Percentiles rank a stretch among this genome's conserved stretches.
These are phyloP conservation scores for Atta texana DNA, from an alignment of 1,140 invertebrate species.

Conservation along the genomic window DNA sequence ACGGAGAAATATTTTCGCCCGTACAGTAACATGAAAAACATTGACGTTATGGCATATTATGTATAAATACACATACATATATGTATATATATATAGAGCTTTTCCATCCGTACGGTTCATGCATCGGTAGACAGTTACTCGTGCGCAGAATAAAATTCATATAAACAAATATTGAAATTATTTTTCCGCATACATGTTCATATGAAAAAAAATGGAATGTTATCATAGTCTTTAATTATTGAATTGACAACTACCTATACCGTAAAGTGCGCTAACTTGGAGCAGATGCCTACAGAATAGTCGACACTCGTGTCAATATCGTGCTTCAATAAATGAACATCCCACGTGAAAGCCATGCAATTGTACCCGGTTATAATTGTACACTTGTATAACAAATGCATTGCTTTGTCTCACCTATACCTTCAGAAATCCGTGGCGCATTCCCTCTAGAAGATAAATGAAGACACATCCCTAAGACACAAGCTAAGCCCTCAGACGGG, in stretches of 20 bases:
- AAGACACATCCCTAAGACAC: not conserved
- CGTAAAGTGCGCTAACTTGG: slow-evolving; percentile 6
- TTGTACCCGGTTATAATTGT: slow-evolving; percentile 15
- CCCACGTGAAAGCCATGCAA: slow-evolving; percentile 3
- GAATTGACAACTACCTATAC: not conserved
- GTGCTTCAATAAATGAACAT: not conserved
- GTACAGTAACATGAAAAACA: slow-evolving; percentile 12
- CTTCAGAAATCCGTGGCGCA: not conserved
- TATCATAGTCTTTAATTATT: slow-evolving; percentile 6
- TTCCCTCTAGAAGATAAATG: not conserved
- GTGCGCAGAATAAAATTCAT: not conserved
- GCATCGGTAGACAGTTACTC: not conserved
- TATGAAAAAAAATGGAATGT: not conserved
- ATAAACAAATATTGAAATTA: slow-evolving; percentile 17
- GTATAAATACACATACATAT: not conserved
- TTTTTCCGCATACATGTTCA: not conserved
- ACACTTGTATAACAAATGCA: slow-evolving; percentile 14
- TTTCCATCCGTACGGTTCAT: slow-evolving; percentile 9
- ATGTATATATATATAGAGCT: not conserved
- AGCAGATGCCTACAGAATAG: not conserved
- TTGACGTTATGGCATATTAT: not conserved
- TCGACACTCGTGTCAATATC: not conserved
- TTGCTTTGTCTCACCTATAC: not conserved
- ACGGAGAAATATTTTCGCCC: slow-evolving; percentile 6
- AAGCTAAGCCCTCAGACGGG: not conserved